Percentiles rank a stretch among this genome's conserved stretches.
phyloP scores from a whole-genome alignment of 2,888 invertebrate species.

The Antheraea yamamai region DNA sequence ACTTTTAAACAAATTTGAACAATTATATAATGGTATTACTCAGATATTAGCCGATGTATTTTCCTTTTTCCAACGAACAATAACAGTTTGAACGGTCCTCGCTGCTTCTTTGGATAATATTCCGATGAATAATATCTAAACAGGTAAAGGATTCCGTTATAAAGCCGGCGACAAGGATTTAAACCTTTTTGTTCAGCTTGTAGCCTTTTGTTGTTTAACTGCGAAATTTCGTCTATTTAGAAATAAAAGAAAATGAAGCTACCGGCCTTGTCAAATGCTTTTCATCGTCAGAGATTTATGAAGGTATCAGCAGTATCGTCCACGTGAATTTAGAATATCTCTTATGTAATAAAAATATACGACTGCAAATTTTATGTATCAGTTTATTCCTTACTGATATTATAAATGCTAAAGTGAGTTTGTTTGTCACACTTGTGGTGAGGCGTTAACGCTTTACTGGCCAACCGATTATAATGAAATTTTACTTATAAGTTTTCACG shows the following conservation, averaged over 20 bases:
- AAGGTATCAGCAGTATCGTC: not conserved
- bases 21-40: not conserved
- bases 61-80: not conserved
- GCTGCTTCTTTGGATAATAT: conserved; percentile 5
- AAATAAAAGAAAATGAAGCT: not conserved
- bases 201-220: conserved; percentile 1
- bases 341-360: not conserved
- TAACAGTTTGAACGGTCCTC: not conserved
- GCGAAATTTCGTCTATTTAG: not conserved
- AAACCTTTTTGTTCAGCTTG: not conserved
- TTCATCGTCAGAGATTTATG: conserved; percentile 4
- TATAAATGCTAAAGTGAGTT: too few relatives aligned
- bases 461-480: too few relatives aligned
- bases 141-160: conserved; percentile 6
- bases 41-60: not conserved
- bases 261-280: not conserved
- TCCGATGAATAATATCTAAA: conserved; percentile 4
- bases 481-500: too few relatives aligned
- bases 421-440: too few relatives aligned
- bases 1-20: not conserved
- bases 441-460: too few relatives aligned
- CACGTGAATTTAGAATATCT: not conserved
- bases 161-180: not conserved
- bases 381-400: too few relatives aligned
- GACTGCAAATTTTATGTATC: not conserved